Evolutionary conservation across 2,797 vertebrate species (phyloP).

Genomic region (Silurus aristotelis): DNA sequence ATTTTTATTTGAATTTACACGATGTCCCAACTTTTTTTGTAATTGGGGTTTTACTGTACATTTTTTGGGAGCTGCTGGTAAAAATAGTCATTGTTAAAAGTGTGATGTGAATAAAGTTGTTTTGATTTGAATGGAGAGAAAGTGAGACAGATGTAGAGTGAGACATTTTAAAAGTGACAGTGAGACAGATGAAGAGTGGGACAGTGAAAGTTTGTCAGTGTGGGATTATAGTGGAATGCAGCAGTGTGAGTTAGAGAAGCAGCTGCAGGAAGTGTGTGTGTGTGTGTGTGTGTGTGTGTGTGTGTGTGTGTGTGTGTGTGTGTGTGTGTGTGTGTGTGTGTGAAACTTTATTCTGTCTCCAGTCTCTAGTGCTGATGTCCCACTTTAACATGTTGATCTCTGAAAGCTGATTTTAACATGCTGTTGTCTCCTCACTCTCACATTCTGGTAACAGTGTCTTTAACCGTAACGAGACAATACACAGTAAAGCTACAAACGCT

Average conservation of each 20-base stretch:
- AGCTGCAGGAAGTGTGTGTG: conserved; percentile 42
- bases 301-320: conserved; percentile 16
- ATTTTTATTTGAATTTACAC: no score
- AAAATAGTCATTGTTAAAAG: neutral
- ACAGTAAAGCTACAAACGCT: no score
- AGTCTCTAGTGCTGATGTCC: neutral
- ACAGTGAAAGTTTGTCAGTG: conserved; percentile 33
- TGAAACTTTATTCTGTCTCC: no score
- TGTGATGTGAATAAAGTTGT: neutral
- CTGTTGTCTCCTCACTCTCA: no score
- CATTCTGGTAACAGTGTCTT: no score
- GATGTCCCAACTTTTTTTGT: no score
- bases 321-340: neutral
- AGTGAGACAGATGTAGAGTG: neutral
- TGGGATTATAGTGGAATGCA: conserved; percentile 44
- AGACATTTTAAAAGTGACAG: conserved; percentile 1
- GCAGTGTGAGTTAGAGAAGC: conserved; percentile 44
- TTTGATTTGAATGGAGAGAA: neutral
- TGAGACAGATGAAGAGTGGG: neutral
- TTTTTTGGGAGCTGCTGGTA: neutral
- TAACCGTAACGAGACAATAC: no score
- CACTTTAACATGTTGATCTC: neutral
- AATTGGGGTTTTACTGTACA: neutral
- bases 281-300: conserved; percentile 1
- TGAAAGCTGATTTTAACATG: neutral